Evolutionary conservation across 2,113 vertebrate genomes (phyloP).

Genomic region (Hymenochirus boettgeri): DNA sequence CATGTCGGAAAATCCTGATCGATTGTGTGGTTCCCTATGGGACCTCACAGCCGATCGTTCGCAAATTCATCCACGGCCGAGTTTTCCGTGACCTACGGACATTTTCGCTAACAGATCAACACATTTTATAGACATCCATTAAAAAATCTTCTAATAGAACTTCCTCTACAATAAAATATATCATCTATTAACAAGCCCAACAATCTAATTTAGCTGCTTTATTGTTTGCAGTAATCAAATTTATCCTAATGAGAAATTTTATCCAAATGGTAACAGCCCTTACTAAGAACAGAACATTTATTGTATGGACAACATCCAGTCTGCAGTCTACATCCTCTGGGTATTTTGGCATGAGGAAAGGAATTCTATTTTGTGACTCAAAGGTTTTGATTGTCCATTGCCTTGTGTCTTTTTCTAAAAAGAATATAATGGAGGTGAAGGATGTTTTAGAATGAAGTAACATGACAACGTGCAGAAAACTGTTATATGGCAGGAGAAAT

Average conservation of each 20-base stretch:
- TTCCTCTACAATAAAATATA: too few species aligned
- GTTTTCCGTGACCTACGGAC: too few species aligned
- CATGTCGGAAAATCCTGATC: too few species aligned
- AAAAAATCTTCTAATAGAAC: background rate
- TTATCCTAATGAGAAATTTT: background rate
- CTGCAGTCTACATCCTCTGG: background rate
- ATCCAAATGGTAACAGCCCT: background rate
- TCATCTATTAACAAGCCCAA: conserved; percentile 26
- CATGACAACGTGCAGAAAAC: too few species aligned
- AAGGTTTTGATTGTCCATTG: conserved; percentile 22
- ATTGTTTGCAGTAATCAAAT: conserved; percentile 9
- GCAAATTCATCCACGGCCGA: too few species aligned
- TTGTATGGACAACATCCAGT: conserved; percentile 12
- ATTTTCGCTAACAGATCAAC: too few species aligned
- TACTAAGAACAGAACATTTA: conserved; percentile 16
- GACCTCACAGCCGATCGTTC: too few species aligned
- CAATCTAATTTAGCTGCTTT: conserved; percentile 33
- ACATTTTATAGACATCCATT: background rate
- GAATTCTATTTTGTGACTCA: conserved; percentile 29
- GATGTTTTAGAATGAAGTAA: too few species aligned
- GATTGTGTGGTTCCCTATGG: too few species aligned
- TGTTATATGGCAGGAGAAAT: too few species aligned
- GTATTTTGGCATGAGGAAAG: background rate
- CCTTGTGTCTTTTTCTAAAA: conserved; percentile 16
- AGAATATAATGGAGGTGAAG: too few species aligned